A percentile compares a stretch with the other conserved stretches of the same genome.
Conservation (phyloP, 2,797 vertebrate species). For the Thunnus albacares region DNA sequence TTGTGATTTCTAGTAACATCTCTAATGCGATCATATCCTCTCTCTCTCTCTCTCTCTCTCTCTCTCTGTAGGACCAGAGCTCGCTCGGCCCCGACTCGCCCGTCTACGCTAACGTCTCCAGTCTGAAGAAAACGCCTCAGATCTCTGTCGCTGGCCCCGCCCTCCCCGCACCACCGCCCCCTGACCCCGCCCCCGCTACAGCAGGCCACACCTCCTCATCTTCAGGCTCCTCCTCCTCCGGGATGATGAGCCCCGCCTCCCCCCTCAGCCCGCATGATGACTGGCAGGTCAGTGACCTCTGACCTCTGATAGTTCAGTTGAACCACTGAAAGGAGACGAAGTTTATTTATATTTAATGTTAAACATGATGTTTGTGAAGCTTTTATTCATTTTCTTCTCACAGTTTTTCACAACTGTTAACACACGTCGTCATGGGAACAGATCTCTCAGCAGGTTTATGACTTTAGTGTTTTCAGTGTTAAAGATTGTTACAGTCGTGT, state of each 20-base stretch:
- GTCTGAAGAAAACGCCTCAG: constrained; percentile 70
- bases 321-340: too few species aligned
- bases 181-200: not conserved
- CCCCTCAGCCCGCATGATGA: constrained; percentile 49
- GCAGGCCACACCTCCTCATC: constrained; percentile 19
- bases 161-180: not conserved
- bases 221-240: constrained; percentile 17
- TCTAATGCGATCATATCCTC: too few species aligned
- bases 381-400: too few species aligned
- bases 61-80: constrained; percentile 51
- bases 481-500: too few species aligned
- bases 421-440: too few species aligned
- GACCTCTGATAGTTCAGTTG: not conserved
- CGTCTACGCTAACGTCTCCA: constrained; percentile 89
- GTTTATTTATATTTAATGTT: too few species aligned
- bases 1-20: too few species aligned
- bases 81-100: constrained; percentile 34
- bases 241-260: constrained; percentile 51
- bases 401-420: too few species aligned
- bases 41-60: too few species aligned
- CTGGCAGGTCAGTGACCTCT: constrained; percentile 85
- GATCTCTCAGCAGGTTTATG: too few species aligned
- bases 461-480: too few species aligned
- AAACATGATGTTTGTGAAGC: too few species aligned
- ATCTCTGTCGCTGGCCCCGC: constrained; percentile 23